Evolutionary conservation across 1,140 invertebrate species (phyloP), one percentile per base, ranked within the genome.

Genomic region (Drosophila sechellia): DNA sequence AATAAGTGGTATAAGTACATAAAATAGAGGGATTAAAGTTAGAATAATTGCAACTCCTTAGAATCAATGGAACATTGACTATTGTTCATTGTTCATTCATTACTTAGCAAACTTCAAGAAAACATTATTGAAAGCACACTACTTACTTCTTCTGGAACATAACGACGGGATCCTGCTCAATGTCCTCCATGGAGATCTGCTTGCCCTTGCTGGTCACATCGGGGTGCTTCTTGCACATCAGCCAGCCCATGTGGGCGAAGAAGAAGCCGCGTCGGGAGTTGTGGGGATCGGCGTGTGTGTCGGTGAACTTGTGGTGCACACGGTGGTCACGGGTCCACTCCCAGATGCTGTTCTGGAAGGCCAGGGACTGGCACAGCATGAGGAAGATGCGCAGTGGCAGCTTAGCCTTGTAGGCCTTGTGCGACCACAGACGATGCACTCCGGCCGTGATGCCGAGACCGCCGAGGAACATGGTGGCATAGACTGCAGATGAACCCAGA

Each of bases 351-450:
- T 94, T 94, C 92, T 94, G 93, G 74, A 93, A 94, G 37, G 92
- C 92, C 34, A 93, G 90, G 39, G 92, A 93, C 77, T 93, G 93
- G 59, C 92, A 92, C 58, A 93, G 58, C 83, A 93, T 91, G 0
- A 95, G 79, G 54, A 95, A 89, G 68, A 94, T 92, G 77, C 95
- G 93, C 39, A 97, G 91, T 0, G 96, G 96, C 58, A 94, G 91
- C 83, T 94, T 95, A 3, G 97, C 97, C 77, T 96, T 96, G 92
- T 97, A 98, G 31, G 96, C 94, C 75, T 94, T 94, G 90, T 98
- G 97, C 11, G 96, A 93, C 96, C 96, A 98, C 25, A 97, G 93
- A 49, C 97, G 94, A 93, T 98, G 97, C 15, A 95, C 95, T 35
- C 97, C 97, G 6, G 96, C 96, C 8, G 97, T 98, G 45, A 98